Base-by-base conservation (phyloP, 2,113 vertebrate species). In the Calcarius ornatus region DNA sequence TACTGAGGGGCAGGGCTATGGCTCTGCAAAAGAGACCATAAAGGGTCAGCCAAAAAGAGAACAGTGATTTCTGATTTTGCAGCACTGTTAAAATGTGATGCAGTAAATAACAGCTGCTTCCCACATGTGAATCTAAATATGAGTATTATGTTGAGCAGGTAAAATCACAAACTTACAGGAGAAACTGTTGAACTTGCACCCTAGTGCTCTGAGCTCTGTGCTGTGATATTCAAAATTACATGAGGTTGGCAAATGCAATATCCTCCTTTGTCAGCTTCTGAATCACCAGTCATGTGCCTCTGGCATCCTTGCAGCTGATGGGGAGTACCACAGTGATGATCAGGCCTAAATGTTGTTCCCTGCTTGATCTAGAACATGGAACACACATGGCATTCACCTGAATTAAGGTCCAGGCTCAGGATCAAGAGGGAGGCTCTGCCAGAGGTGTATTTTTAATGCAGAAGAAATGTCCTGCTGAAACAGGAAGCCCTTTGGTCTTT, bases 1-100 rank as follows among this genome's bases (percentile, higher is more conserved):
- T 96, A 92, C 98, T 98, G 48, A 99, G 96, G 10, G 99, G 99
- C 66, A 98, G 56, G 6, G 97, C 98, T 27, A 99, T 47, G 30
- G 95, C 53, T 97, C 99, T 99, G 95, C 37, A 25, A 79, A 42
- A 86, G n/a, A 69, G 60, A 83, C 69, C 42, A 65, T 11, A 61
- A 60, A 86, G 12, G 12, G 14, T 81, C 71, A 88, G 37, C 19
- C 78, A 71, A 84, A 88, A 70, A 12, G 0, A 43, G 9, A 81
- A n/a, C 42, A 66, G 35, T 6, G 20, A 72, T 60, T 81, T 93
- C 57, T 80, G 56, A 33, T 42, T 40, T 5, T 27, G 30, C 53
- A 87, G 63, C 38, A 35, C 21, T 38, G 43, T n/a, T 68, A 60
- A 40, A 81, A 53, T 14, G 23, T 6, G 33, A 57, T 15, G 23